Conservation (phyloP, 2,888 invertebrate species). For the Agrochola lychnidis region DNA sequence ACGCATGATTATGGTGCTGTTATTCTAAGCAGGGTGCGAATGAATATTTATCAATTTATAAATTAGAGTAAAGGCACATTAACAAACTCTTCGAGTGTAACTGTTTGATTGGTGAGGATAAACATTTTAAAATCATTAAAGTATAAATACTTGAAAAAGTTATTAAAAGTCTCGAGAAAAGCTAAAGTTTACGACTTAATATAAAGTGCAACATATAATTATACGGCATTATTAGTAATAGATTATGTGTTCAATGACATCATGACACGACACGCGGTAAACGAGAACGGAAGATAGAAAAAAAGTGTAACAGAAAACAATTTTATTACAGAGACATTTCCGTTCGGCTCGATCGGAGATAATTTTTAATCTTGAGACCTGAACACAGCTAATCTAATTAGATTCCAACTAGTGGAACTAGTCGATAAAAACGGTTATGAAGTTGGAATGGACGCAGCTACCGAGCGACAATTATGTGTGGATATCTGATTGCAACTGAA, state of each 20-base stretch:
- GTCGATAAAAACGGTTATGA: conserved; percentile 81
- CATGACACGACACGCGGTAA: conserved; percentile 75
- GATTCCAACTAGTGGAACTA: conserved; percentile 78
- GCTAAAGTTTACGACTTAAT: conserved; percentile 27
- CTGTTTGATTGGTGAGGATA: background rate
- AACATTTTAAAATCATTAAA: background rate
- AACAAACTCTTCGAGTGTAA: conserved; percentile 70
- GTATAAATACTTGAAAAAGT: background rate
- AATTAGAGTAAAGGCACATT: conserved; percentile 81
- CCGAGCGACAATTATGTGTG: conserved; percentile 76
- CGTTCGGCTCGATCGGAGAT: conserved; percentile 79
- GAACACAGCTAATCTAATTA: conserved; percentile 81
- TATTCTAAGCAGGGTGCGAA: conserved; percentile 75
- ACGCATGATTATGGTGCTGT: conserved; percentile 76
- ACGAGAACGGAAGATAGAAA: conserved; percentile 83
- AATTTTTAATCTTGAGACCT: conserved; percentile 80
- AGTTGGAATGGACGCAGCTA: conserved; percentile 71
- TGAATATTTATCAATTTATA: conserved; percentile 80
- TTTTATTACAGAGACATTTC: conserved; percentile 85
- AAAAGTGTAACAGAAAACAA: conserved; percentile 80
- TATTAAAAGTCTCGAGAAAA: conserved; percentile 14
- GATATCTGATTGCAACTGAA: conserved; percentile 72
- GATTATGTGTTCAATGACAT: conserved; percentile 76
- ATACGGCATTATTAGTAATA: conserved; percentile 68
- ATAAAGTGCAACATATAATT: conserved; percentile 30